phyloP scores from a whole-genome alignment of 2,888 invertebrate genomes.

The Esperia sulphurella region DNA sequence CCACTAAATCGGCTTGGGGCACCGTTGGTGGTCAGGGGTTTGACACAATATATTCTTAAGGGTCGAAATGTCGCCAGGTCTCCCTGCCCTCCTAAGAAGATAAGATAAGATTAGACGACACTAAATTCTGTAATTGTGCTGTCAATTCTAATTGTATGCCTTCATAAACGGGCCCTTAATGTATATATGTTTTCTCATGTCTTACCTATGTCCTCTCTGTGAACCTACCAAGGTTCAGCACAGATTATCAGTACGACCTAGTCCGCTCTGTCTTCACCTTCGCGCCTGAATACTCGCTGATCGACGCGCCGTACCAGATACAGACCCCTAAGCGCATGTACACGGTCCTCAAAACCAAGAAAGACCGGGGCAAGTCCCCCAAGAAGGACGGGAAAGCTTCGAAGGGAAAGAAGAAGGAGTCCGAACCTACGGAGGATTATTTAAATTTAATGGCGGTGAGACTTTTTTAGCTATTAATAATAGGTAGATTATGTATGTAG shows the following conservation, averaged over 20 bases:
- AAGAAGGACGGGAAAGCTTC: constrained; percentile 8
- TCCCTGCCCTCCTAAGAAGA: too few relatives aligned
- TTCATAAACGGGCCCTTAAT: too few relatives aligned
- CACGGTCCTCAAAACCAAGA: constrained; percentile 37
- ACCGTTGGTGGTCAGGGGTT: too few relatives aligned
- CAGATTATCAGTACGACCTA: constrained; percentile 63
- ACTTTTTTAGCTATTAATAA: not conserved
- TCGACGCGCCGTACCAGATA: constrained; percentile 53
- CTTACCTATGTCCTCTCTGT: too few relatives aligned
- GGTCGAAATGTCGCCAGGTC: too few relatives aligned
- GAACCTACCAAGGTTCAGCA: constrained; percentile 58
- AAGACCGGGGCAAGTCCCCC: constrained; percentile 43
- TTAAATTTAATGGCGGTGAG: constrained; percentile 52
- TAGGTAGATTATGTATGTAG: too few relatives aligned
- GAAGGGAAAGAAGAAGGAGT: constrained; percentile 48
- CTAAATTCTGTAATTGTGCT: too few relatives aligned
- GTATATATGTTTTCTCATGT: too few relatives aligned
- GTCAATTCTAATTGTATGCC: too few relatives aligned
- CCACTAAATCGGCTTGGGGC: too few relatives aligned
- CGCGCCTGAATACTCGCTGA: constrained; percentile 47
- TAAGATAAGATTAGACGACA: too few relatives aligned
- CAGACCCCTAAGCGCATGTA: constrained; percentile 51
- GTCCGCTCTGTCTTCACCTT: constrained; percentile 61
- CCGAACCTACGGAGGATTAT: constrained; percentile 41
- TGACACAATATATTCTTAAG: too few relatives aligned